A percentile compares a stretch with the other conserved stretches of the same genome.
Conservation (phyloP, 2,888 invertebrate species). For the Sipha maydis region DNA sequence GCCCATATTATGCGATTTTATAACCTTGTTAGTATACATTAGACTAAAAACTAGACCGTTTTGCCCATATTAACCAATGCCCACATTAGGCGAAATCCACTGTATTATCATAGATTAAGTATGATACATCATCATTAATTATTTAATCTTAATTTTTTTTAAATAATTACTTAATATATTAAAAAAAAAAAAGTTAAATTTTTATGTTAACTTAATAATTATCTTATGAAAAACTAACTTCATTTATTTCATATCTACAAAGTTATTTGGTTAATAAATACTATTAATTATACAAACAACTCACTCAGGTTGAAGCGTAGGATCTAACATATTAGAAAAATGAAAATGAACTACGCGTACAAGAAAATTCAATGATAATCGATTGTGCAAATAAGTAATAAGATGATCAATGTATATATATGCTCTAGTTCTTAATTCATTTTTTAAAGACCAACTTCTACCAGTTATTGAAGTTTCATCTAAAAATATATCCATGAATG, state of each 20-base stretch:
- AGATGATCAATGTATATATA: conserved; percentile 57
- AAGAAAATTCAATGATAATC: conserved; percentile 48
- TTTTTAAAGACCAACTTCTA: conserved; percentile 48
- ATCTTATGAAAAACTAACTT: background rate
- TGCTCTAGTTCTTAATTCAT: conserved; percentile 42
- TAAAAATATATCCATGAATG: conserved; percentile 49
- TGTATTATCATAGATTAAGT: no score
- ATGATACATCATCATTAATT: no score
- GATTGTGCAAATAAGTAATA: conserved; percentile 42
- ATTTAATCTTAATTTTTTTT: no score
- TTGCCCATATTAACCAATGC: no score
- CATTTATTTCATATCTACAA: background rate
- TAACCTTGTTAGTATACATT: no score
- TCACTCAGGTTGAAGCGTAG: conserved; percentile 54
- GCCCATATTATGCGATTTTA: no score
- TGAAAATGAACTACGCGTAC: conserved; percentile 51
- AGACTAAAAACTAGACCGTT: no score
- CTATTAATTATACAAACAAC: conserved; percentile 2
- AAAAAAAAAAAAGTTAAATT: no score
- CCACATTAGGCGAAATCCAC: no score
- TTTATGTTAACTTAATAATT: background rate
- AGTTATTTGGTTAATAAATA: background rate
- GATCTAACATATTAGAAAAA: conserved; percentile 53
- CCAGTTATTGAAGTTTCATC: conserved; percentile 52
- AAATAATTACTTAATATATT: no score